Evolutionary conservation across 2,113 vertebrate species (phyloP).

Genomic region (Lepidothrix coronata): DNA sequence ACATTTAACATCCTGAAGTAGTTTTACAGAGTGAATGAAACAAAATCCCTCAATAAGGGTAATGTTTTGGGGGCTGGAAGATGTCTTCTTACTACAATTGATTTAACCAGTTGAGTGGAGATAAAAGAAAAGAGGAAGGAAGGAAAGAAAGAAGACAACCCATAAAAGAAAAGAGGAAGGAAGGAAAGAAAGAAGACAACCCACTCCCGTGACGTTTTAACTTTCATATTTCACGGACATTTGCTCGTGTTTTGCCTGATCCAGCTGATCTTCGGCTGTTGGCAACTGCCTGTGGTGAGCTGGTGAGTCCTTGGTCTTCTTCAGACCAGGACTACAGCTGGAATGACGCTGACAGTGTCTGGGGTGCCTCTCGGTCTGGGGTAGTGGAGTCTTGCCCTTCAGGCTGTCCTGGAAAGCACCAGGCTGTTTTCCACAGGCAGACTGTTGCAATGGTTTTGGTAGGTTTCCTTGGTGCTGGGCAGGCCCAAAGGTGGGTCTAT

Average conservation of each 20-base stretch:
- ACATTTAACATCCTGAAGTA: neutral
- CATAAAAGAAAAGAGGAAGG: neutral
- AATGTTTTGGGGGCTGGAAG: neutral
- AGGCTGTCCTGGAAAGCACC: neutral
- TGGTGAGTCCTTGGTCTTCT: neutral
- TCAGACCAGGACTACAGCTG: neutral
- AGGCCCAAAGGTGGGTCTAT: neutral
- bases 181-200: neutral
- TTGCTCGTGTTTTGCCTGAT: neutral
- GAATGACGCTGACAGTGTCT: neutral
- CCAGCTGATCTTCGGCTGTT: neutral
- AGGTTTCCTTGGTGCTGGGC: neutral
- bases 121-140: neutral
- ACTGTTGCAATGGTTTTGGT: neutral
- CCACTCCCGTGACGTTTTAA: neutral
- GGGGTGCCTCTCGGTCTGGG: neutral
- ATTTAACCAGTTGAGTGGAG: neutral
- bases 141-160: neutral
- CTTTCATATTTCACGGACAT: neutral
- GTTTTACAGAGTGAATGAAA: neutral
- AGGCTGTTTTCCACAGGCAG: neutral
- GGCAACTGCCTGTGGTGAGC: neutral
- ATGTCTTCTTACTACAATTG: neutral
- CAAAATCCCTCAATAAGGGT: neutral
- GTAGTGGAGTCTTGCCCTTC: neutral